Base-by-base conservation (phyloP, 2,888 invertebrate species). In the Encarsia formosa region DNA sequence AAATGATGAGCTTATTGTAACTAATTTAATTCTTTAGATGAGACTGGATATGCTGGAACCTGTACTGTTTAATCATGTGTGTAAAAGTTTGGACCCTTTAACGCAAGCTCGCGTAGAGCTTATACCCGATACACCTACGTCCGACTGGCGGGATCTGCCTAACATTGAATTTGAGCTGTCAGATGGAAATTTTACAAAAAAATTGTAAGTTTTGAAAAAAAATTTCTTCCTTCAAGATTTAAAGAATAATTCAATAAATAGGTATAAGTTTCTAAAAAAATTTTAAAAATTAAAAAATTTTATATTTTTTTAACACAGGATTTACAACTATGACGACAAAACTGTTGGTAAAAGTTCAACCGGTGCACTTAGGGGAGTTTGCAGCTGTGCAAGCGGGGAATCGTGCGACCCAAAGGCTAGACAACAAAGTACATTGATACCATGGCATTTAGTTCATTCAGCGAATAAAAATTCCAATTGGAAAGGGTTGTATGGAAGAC, bases 401-500 rank as follows among this genome's bases (percentile, higher is more conserved):
- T 41, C 76, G 0, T 91, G 91, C 73, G 81, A 86, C 63, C 79
- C 84, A 1, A 71, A 77, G 54, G 87, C 87, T 74, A 80, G 84
- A 52, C 91, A 91, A 76, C 83, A 84, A 69, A 85, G 87, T 74
- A 91, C 91, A 3, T 76, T 91, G 57, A 87, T 92, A 43, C 91
- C 91, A 0, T 92, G 91, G 91, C 90, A 90, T 66, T 77, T 91
- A 59, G 90, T 90, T 6, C 91, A 91, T 72, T 91, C 91, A 1
- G 89, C 83, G 42, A 29, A 32, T 3, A 73, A 89, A 16, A 88
- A 91, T 73, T 88, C 88, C 73, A 79, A 91, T 75, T 91, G 91
- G 91, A 82, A 88, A 0, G 91, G 91, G 0, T 79, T 91, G 22
- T 92, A 91, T 66, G 91, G 84, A 4, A 80, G 91, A 20, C 71